A percentile compares a stretch with the other conserved stretches of the same genome.
These are phyloP conservation scores for Augochlora pura DNA, from an alignment of 1,140 invertebrate species.

Conservation along the genomic window DNA sequence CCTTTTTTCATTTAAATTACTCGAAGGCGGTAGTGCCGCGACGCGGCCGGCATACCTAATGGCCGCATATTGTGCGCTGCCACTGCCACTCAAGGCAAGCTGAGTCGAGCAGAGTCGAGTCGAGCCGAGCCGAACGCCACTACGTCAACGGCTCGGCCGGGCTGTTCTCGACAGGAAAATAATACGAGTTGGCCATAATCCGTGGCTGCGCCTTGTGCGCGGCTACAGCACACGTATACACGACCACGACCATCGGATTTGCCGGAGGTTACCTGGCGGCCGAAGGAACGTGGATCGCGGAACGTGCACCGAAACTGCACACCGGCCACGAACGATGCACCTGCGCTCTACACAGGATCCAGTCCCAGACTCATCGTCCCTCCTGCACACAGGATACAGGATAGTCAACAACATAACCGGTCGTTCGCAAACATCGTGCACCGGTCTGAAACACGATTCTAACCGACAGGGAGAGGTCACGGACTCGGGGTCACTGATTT, in stretches of 20 bases:
- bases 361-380: too few species aligned
- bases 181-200: constrained; percentile 58
- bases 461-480: too few species aligned
- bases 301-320: neutral
- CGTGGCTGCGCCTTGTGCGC: constrained; percentile 33
- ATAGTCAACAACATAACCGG: too few species aligned
- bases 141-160: constrained; percentile 57
- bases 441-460: too few species aligned
- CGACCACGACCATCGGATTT: neutral
- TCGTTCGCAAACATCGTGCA: too few species aligned
- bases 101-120: constrained; percentile 9
- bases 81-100: constrained; percentile 70
- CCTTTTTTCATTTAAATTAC: constrained; percentile 70
- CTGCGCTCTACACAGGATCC: too few species aligned
- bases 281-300: too few species aligned
- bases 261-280: neutral
- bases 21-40: constrained; percentile 60
- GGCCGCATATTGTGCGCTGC: constrained; percentile 70
- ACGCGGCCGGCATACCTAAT: constrained; percentile 68
- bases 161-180: constrained; percentile 60
- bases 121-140: constrained; percentile 35
- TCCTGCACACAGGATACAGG: too few species aligned
- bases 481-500: too few species aligned
- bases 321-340: neutral
- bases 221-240: neutral